Conservation (phyloP, 2,888 invertebrate genomes). For the Dolomedes plantarius region DNA sequence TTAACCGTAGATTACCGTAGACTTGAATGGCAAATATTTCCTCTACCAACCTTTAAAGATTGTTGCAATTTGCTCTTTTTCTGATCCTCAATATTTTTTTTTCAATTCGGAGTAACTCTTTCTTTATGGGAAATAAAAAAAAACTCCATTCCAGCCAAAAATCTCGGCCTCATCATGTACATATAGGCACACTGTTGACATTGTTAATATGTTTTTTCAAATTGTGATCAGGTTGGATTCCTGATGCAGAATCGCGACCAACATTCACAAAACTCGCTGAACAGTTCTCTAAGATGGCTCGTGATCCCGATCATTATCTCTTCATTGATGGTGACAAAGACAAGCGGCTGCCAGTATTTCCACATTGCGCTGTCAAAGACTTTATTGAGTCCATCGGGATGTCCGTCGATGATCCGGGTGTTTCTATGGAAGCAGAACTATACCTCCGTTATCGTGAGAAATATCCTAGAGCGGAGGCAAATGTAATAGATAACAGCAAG, state of each 20-base stretch:
- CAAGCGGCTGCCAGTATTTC: constrained; percentile 87
- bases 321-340: constrained; percentile 94
- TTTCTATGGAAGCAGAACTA: constrained; percentile 91
- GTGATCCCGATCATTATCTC: constrained; percentile 96
- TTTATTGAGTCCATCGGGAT: constrained; percentile 84
- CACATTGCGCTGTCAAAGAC: constrained; percentile 87
- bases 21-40: too few species aligned
- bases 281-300: constrained; percentile 95
- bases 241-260: constrained; percentile 95
- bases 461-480: constrained; percentile 55
- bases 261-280: constrained; percentile 94
- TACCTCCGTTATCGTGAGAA: constrained; percentile 87
- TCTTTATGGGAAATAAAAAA: too few species aligned
- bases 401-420: constrained; percentile 85
- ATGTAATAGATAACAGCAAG: constrained; percentile 55
- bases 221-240: constrained; percentile 92
- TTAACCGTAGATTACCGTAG: too few species aligned
- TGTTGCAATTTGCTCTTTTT: too few species aligned
- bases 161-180: too few species aligned
- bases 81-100: too few species aligned
- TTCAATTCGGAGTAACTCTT: too few species aligned
- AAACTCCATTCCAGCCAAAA: too few species aligned
- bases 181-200: too few species aligned
- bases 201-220: background rate
- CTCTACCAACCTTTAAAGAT: too few species aligned